Percentiles rank a stretch among this genome's conserved stretches.
These are phyloP conservation scores for Proales similis DNA, from an alignment of 1,140 invertebrate genomes.

Conservation along the genomic window DNA sequence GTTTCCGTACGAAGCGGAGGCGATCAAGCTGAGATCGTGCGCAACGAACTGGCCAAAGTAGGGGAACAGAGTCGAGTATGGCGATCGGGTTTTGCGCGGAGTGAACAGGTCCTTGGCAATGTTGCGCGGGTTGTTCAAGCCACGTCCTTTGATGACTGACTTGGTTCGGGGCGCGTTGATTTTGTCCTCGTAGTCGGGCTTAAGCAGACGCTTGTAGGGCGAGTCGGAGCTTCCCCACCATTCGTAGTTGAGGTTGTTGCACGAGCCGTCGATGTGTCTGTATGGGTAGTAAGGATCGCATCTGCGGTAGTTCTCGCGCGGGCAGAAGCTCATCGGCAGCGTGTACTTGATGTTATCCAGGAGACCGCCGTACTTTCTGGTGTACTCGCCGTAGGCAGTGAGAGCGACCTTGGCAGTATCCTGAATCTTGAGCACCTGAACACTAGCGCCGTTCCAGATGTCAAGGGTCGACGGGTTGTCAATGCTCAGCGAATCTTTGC, in stretches of 20 bases:
- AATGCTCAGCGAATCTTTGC: too few relatives aligned
- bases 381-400: too few relatives aligned
- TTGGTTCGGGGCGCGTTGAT: not conserved
- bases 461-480: too few relatives aligned
- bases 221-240: constrained; percentile 67
- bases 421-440: too few relatives aligned
- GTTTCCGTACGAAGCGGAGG: not conserved
- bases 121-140: constrained; percentile 6
- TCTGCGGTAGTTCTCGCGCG: not conserved
- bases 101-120: not conserved
- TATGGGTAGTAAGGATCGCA: constrained; percentile 51
- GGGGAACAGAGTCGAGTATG: not conserved
- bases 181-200: constrained; percentile 63
- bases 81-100: not conserved
- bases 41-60: constrained; percentile 14
- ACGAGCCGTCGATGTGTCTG: constrained; percentile 66
- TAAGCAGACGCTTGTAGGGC: constrained; percentile 66
- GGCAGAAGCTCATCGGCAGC: too few relatives aligned
- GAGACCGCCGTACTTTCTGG: too few relatives aligned
- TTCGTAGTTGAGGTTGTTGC: constrained; percentile 76
- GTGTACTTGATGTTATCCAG: too few relatives aligned
- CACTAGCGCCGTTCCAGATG: too few relatives aligned
- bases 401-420: too few relatives aligned
- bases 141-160: constrained; percentile 46
- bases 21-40: constrained; percentile 3